These are phyloP conservation scores for Pungitius pungitius DNA, from an alignment of 2,113 vertebrate genomes.

Conservation along the genomic window DNA sequence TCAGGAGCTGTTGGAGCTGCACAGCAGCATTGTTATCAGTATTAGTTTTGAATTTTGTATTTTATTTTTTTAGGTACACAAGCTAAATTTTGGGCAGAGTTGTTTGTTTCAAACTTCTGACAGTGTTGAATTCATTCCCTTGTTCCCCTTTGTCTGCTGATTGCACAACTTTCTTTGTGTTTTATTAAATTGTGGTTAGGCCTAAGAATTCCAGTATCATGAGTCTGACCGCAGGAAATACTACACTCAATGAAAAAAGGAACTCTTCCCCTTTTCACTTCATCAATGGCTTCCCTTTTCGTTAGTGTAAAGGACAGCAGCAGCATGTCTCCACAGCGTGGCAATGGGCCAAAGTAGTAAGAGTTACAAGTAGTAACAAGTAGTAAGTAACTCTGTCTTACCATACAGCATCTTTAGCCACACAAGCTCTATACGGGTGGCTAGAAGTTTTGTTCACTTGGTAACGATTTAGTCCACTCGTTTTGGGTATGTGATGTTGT, in stretches of 20 bases:
- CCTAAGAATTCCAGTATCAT: background rate
- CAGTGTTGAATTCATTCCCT: slow-evolving; percentile 5
- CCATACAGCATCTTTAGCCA: background rate
- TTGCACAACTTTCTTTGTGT: slow-evolving; percentile 50
- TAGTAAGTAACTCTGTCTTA: background rate
- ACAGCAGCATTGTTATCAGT: slow-evolving; percentile 56
- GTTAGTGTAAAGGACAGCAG: background rate
- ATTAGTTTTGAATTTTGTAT: slow-evolving; percentile 59
- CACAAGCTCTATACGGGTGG: background rate
- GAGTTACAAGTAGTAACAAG: too few species aligned
- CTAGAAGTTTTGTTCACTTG: background rate
- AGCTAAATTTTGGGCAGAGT: slow-evolving; percentile 33
- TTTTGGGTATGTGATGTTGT: background rate
- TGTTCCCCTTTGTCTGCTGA: slow-evolving; percentile 27
- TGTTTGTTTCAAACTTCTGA: slow-evolving; percentile 15
- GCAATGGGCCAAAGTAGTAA: too few species aligned
- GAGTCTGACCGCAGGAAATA: background rate
- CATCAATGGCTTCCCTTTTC: background rate
- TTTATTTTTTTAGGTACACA: slow-evolving; percentile 39
- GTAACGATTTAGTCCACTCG: background rate
- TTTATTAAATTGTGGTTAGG: slow-evolving; percentile 46
- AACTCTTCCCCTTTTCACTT: background rate
- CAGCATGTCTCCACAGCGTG: too few species aligned
- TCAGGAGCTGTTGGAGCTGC: slow-evolving; percentile 28
- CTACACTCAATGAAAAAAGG: background rate